Evolutionary conservation across 2,888 invertebrate species (phyloP).

Genomic region (Caenorhabditis virilis): DNA sequence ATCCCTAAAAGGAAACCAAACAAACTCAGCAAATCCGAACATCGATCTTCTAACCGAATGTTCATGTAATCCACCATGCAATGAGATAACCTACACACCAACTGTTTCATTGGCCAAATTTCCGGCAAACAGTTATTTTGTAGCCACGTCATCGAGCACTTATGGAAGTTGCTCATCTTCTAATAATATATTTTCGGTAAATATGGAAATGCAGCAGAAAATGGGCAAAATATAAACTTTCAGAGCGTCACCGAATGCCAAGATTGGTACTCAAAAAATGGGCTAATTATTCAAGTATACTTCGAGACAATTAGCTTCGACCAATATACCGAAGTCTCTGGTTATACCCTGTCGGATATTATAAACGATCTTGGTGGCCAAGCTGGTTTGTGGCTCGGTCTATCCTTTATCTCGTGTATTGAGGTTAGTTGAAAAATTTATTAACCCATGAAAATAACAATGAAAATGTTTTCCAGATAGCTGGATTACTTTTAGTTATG

Average conservation of each 20-base stretch:
- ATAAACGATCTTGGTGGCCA: slow-evolving; percentile 70
- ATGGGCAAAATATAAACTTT: too few species aligned
- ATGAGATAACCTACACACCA: slow-evolving; percentile 39
- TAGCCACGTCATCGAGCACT: slow-evolving; percentile 33
- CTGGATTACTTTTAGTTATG: slow-evolving; percentile 38
- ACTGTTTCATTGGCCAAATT: slow-evolving; percentile 46
- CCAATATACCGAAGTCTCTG: slow-evolving; percentile 42
- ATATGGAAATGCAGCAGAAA: too few species aligned
- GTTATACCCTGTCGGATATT: slow-evolving; percentile 60
- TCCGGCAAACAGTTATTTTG: slow-evolving; percentile 43
- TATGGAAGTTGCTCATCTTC: neutral
- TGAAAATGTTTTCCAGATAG: slow-evolving; percentile 16
- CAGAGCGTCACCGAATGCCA: slow-evolving; percentile 20
- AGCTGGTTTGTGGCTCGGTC: slow-evolving; percentile 70
- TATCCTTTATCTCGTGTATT: slow-evolving; percentile 69
- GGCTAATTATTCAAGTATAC: slow-evolving; percentile 68
- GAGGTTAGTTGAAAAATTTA: slow-evolving; percentile 66
- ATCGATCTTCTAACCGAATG: slow-evolving; percentile 43
- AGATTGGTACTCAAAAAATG: slow-evolving; percentile 57
- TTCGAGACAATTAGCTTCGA: slow-evolving; percentile 67
- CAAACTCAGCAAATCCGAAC: slow-evolving; percentile 36
- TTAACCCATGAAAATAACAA: too few species aligned
- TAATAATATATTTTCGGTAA: neutral
- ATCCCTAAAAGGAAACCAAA: slow-evolving; percentile 44
- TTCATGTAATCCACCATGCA: slow-evolving; percentile 43